phyloP scores from a whole-genome alignment of 2,888 invertebrate species.

The Spodoptera littoralis region DNA sequence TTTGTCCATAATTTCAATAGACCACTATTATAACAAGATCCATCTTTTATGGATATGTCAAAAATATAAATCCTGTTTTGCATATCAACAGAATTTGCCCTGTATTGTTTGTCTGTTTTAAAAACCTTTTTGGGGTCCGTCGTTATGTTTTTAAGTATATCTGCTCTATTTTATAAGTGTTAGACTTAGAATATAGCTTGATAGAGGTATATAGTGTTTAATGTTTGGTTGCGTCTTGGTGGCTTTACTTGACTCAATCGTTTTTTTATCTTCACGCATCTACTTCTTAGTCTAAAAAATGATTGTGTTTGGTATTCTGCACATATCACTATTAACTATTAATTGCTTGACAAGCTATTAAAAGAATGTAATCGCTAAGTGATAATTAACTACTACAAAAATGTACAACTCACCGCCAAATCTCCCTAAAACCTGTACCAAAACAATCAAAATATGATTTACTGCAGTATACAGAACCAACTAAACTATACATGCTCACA shows the following conservation, averaged over 20 bases:
- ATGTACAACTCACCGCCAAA: too few species aligned
- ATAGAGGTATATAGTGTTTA: too few species aligned
- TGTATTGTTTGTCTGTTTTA: slow-evolving; percentile 60
- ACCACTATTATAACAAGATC: slow-evolving; percentile 78
- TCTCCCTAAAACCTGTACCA: neutral
- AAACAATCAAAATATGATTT: neutral
- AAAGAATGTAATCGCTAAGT: too few species aligned
- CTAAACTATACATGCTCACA: neutral
- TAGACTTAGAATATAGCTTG: neutral
- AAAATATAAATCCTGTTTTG: slow-evolving; percentile 77
- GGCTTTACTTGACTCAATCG: too few species aligned
- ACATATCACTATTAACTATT: too few species aligned
- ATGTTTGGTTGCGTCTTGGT: too few species aligned
- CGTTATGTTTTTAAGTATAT: neutral
- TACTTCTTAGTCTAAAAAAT: too few species aligned
- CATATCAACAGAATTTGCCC: slow-evolving; percentile 77
- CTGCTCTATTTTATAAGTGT: neutral
- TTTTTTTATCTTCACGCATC: too few species aligned
- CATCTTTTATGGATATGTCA: slow-evolving; percentile 86
- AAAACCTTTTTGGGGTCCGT: slow-evolving; percentile 30
- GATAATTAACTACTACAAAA: too few species aligned
- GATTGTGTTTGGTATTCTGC: too few species aligned
- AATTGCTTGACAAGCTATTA: too few species aligned
- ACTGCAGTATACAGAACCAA: slow-evolving; percentile 24
- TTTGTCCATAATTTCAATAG: slow-evolving; percentile 60